phyloP scores from a whole-genome alignment of 2,797 vertebrate genomes.

The Sciurus carolinensis region DNA sequence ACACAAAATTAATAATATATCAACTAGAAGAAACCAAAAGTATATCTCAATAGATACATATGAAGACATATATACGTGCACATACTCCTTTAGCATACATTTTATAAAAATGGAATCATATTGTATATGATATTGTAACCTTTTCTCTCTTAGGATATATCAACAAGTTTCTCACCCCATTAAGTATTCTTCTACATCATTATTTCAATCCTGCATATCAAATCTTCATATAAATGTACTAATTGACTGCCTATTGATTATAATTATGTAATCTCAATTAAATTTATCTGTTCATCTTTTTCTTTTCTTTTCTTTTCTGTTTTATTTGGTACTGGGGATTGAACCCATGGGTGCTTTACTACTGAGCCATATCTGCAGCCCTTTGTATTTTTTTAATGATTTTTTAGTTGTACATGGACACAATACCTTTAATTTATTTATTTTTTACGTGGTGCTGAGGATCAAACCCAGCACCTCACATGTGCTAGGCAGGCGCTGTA shows the following conservation, averaged over 20 bases:
- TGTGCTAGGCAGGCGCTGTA: no score
- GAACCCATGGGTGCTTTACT: no score
- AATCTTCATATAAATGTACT: background rate
- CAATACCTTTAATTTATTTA: no score
- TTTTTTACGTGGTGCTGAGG: no score
- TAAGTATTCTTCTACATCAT: background rate
- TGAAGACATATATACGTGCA: background rate
- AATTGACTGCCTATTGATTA: background rate
- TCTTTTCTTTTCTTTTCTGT: no score
- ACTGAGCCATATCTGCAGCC: no score
- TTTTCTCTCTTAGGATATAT: background rate
- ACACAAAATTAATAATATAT: background rate
- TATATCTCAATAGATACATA: background rate
- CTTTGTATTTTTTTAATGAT: no score
- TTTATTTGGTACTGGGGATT: no score
- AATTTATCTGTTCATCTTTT: background rate
- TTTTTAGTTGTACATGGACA: no score
- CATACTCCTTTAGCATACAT: background rate
- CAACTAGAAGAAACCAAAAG: background rate
- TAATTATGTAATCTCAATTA: background rate
- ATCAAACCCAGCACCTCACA: no score
- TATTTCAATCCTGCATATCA: background rate
- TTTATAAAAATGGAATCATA: constrained; percentile 1
- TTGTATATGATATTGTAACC: background rate
- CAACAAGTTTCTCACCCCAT: background rate